phyloP scores from a whole-genome alignment of 2,797 vertebrate genomes.

The Chloroceryle amazona region DNA sequence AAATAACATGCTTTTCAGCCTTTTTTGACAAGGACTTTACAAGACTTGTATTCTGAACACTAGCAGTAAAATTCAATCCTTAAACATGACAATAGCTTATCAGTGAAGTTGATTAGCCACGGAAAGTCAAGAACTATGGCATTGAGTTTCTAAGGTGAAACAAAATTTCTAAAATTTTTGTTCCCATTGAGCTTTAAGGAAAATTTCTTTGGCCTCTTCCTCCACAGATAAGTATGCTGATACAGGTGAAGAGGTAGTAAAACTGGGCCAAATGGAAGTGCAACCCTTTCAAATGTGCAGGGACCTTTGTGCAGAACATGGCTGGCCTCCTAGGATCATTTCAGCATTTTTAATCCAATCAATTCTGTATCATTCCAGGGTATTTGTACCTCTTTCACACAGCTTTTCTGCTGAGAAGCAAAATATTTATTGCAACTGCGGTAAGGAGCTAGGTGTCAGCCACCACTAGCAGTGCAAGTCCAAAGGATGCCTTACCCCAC shows the following conservation, averaged over 20 bases:
- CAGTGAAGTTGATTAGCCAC: not conserved
- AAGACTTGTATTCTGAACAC: not conserved
- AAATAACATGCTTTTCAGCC: not conserved
- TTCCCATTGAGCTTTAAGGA: not conserved
- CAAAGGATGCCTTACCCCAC: not conserved
- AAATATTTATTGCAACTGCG: not conserved
- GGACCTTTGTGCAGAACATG: fast-evolving
- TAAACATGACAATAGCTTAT: not conserved
- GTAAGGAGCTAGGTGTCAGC: not conserved
- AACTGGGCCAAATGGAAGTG: not conserved
- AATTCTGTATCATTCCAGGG: not conserved
- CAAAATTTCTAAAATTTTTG: not conserved
- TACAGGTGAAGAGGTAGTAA: not conserved
- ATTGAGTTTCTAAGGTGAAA: not conserved
- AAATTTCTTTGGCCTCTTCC: not conserved
- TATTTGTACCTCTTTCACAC: not conserved
- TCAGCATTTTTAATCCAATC: not conserved
- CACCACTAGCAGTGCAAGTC: not conserved
- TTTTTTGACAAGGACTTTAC: not conserved
- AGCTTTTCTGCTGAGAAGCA: not conserved
- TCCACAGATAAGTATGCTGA: not conserved
- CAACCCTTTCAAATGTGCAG: not conserved
- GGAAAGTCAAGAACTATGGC: not conserved
- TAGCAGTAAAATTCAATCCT: not conserved
- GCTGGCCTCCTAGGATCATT: not conserved